phyloP scores from a whole-genome alignment of 2,113 vertebrate species.

The Scalopus aquaticus region DNA sequence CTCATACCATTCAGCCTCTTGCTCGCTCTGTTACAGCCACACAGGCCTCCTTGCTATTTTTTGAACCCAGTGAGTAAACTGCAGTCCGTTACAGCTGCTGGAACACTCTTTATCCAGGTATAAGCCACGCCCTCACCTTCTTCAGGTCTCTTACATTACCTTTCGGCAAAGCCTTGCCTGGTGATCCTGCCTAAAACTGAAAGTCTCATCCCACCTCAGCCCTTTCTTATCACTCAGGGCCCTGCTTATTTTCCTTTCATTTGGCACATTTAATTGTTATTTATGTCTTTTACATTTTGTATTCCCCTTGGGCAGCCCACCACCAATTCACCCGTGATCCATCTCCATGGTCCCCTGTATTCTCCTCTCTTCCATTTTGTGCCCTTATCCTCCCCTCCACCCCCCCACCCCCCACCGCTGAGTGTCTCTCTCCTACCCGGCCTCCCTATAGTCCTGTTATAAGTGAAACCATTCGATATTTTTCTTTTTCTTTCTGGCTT shows the following conservation, averaged over 20 bases:
- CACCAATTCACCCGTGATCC: no score
- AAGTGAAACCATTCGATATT: no score
- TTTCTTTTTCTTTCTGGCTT: no score
- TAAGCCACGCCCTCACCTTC: accelerated
- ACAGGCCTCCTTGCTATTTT: background rate
- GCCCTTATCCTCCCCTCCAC: no score
- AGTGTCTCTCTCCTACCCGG: no score
- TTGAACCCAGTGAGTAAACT: background rate
- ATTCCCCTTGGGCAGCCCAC: no score
- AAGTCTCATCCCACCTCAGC: background rate
- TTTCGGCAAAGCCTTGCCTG: background rate
- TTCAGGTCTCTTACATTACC: background rate
- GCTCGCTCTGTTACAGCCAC: background rate
- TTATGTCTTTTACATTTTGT: no score
- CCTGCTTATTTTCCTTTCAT: background rate
- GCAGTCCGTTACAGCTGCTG: background rate
- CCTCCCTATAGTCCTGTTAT: no score
- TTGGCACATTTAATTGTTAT: no score
- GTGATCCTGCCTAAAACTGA: background rate
- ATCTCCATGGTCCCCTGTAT: no score
- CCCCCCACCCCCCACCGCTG: no score
- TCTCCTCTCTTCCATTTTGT: no score
- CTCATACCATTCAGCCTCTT: background rate
- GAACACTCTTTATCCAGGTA: background rate
- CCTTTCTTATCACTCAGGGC: background rate